A percentile compares a stretch with the other conserved stretches of the same genome.
Conservation (phyloP, 2,888 invertebrate genomes). For the Quadriops clusia region DNA sequence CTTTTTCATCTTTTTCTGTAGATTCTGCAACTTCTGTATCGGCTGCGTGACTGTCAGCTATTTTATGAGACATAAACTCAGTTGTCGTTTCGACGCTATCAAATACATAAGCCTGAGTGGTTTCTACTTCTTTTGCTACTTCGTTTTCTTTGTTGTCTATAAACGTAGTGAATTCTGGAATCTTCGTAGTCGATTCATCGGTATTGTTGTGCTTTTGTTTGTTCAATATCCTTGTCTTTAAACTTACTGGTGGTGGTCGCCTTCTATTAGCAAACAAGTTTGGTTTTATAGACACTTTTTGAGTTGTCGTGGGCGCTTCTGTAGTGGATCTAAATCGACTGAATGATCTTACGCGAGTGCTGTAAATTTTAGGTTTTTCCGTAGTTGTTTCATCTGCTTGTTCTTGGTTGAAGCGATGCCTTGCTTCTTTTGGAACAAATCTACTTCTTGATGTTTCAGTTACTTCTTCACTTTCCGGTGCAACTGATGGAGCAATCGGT, state of each 20-base stretch:
- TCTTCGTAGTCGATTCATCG: constrained; percentile 10
- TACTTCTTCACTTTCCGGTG: constrained; percentile 32
- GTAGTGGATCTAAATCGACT: constrained; percentile 27
- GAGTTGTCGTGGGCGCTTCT: constrained; percentile 23
- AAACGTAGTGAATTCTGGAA: constrained; percentile 10
- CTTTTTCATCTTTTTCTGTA: constrained; percentile 12
- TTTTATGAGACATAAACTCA: constrained; percentile 15
- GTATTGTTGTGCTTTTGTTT: constrained; percentile 21
- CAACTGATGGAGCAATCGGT: constrained; percentile 23
- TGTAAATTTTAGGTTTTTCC: constrained; percentile 2
- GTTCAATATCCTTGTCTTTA: constrained; percentile 26
- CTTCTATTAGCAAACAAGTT: constrained; percentile 29
- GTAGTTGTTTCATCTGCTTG: constrained; percentile 6
- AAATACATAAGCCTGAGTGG: constrained; percentile 14
- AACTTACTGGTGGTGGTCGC: constrained; percentile 26
- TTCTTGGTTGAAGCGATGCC: constrained; percentile 16
- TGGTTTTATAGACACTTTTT: constrained; percentile 30
- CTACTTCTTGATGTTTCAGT: constrained; percentile 33
- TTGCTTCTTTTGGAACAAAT: constrained; percentile 34
- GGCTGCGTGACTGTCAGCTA: constrained; percentile 12
- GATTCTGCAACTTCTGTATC: constrained; percentile 27
- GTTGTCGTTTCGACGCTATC: constrained; percentile 16
- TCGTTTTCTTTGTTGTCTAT: constrained; percentile 14
- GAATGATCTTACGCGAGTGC: constrained; percentile 29
- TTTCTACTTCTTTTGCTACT: constrained; percentile 11